These are phyloP conservation scores for Eretmocerus hayati DNA, from an alignment of 2,888 invertebrate species.

Conservation along the genomic window DNA sequence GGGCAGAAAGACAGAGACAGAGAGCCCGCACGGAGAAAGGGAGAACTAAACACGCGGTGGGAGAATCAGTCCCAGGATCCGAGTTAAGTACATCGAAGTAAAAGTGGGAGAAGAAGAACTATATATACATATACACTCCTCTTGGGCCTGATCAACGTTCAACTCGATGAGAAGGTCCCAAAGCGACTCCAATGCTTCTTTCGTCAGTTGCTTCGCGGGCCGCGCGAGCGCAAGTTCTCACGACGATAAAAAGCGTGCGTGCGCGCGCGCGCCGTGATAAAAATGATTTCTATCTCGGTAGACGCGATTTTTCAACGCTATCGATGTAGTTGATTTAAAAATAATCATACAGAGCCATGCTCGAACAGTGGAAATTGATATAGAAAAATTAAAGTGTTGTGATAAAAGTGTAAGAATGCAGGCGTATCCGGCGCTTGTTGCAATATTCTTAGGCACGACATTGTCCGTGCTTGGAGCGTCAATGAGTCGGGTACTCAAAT, in stretches of 20 bases:
- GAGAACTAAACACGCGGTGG: neutral
- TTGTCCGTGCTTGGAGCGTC: slow-evolving; percentile 57
- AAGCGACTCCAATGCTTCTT: slow-evolving; percentile 4
- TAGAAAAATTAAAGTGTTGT: too few species aligned
- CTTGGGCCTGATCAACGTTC: slow-evolving; percentile 21
- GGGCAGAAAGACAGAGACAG: slow-evolving; percentile 24
- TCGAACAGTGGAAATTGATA: too few species aligned
- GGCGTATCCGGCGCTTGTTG: slow-evolving; percentile 54
- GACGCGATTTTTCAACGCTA: too few species aligned
- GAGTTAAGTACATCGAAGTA: slow-evolving; percentile 22
- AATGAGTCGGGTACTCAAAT: slow-evolving; percentile 57
- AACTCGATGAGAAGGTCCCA: slow-evolving; percentile 10
- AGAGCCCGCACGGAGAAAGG: slow-evolving; percentile 16
- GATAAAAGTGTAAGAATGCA: too few species aligned
- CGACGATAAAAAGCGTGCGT: slow-evolving; percentile 1
- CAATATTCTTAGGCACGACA: slow-evolving; percentile 55
- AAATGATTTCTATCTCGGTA: too few species aligned
- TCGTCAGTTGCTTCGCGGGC: slow-evolving; percentile 20
- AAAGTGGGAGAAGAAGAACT: slow-evolving; percentile 2
- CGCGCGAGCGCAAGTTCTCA: slow-evolving; percentile 16
- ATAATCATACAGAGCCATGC: too few species aligned
- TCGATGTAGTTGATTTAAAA: too few species aligned
- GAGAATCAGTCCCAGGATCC: slow-evolving; percentile 10
- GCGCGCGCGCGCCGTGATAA: neutral
- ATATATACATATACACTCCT: slow-evolving; percentile 16